A percentile compares a stretch with the other conserved stretches of the same genome.
Evolutionary conservation across 2,113 vertebrate species (phyloP).

Genomic region (Fregata magnificens): DNA sequence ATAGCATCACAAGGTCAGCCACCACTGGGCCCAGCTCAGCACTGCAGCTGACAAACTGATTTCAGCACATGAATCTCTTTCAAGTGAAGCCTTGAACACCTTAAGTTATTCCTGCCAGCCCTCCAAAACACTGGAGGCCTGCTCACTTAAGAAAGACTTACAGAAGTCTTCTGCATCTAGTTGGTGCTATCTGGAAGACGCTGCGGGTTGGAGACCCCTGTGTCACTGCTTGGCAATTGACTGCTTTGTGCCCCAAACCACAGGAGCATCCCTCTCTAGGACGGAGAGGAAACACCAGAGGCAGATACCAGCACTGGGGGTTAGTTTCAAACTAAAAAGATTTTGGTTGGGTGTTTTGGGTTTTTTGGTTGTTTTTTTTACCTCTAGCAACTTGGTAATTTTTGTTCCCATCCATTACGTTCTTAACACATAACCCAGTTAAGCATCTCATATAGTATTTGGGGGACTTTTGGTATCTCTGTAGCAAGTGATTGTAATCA

Average conservation of each 20-base stretch:
- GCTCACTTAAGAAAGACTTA: not conserved
- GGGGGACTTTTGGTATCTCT: not conserved
- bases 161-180: not conserved
- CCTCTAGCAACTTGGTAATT: not conserved
- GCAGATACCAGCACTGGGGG: not conserved
- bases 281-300: not conserved
- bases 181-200: not conserved
- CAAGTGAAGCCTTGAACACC: not conserved
- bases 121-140: not conserved
- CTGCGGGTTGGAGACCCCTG: not conserved
- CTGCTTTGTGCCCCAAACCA: not conserved
- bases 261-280: not conserved
- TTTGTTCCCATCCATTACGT: not conserved
- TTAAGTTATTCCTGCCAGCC: not conserved
- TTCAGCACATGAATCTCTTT: not conserved
- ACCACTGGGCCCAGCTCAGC: fast-evolving
- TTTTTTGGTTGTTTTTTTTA: not conserved
- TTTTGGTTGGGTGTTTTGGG: not conserved
- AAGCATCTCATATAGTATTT: not conserved
- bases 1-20: not conserved
- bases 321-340: not conserved
- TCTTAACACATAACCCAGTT: not conserved
- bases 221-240: fast-evolving
- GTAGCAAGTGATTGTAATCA: not conserved
- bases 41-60: not conserved